Evolutionary conservation across 1,140 invertebrate genomes (phyloP), one percentile per base, ranked within the genome.

Genomic region (Philopotamus ludificatus): DNA sequence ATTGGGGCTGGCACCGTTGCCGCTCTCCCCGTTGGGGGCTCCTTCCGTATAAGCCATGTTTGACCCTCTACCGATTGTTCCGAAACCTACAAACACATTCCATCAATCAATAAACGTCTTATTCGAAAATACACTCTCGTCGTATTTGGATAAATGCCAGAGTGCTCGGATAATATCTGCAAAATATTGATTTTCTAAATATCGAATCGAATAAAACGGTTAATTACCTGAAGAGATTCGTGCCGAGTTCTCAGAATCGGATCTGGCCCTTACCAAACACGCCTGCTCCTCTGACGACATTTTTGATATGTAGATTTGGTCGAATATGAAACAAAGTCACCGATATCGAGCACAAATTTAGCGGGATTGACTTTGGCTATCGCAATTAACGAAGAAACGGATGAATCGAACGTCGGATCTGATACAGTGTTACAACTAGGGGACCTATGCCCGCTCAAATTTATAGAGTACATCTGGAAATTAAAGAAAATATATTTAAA

Each of bases 171-270:
- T 34, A 12, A 7, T 7, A 4, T 34, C 12, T 34, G 28, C 12
- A 34, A 34, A 7, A 34, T 34, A 34, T 7, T 34, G 28, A 34
- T 34, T 34, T 47, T 4, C 44, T n/a, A 47, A 47, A 12, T 47
- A 9, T 16, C 16, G 16, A 9, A 7, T 20, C 16, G 7, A 9
- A 16, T 4, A 47, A 47, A 15, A 47, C 18, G 18, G 16, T 47
- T 45, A 18, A 22, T 22, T 1, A 79, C 69, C 76, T 76, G 68
- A 73, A 42, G 55, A 25, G 58, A 58, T 58, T 44, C 66, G 65
- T 7, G 74, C 74, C 1, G 79, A 81, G 71, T 70, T 76, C 68
- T 81, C 79, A 72, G 78, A 80, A 69, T 80, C 78, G 15, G 78
- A 79, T 61, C 77, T 74, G 2, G 77, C 70, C 65, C 77, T 77